Conservation (phyloP, 2,888 invertebrate genomes). For the Machimus rusticus region DNA sequence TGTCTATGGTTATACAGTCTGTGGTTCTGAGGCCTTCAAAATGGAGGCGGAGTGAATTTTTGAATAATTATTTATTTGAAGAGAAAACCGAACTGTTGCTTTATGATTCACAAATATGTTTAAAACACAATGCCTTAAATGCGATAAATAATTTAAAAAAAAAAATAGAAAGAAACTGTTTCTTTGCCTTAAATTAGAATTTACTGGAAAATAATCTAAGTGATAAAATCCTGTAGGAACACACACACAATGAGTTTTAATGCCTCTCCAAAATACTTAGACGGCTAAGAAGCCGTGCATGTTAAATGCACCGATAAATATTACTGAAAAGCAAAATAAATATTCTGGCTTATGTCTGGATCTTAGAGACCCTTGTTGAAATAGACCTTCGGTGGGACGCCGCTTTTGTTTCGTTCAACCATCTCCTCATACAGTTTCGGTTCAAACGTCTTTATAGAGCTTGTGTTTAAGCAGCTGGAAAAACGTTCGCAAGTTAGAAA, state of each 20-base stretch:
- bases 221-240: not conserved
- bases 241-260: not conserved
- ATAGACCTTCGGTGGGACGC: constrained; percentile 77
- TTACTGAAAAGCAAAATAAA: not conserved
- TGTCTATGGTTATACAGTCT: no score
- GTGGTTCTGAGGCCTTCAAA: no score
- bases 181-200: not conserved
- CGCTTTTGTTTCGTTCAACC: constrained; percentile 69
- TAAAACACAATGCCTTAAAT: not conserved
- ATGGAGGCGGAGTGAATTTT: no score
- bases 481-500: not conserved
- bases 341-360: not conserved
- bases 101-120: not conserved
- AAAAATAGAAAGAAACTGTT: not conserved
- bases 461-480: constrained; percentile 72
- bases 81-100: not conserved
- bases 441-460: constrained; percentile 77
- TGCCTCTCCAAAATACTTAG: not conserved
- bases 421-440: constrained; percentile 76
- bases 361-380: constrained; percentile 88
- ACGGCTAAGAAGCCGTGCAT: not conserved
- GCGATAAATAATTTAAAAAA: not conserved
- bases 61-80: not conserved
- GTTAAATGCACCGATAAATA: not conserved
- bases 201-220: not conserved